A percentile compares a stretch with the other conserved stretches of the same genome.
Conservation (phyloP, 2,797 vertebrate species). For the Gymnothorax javanicus region DNA sequence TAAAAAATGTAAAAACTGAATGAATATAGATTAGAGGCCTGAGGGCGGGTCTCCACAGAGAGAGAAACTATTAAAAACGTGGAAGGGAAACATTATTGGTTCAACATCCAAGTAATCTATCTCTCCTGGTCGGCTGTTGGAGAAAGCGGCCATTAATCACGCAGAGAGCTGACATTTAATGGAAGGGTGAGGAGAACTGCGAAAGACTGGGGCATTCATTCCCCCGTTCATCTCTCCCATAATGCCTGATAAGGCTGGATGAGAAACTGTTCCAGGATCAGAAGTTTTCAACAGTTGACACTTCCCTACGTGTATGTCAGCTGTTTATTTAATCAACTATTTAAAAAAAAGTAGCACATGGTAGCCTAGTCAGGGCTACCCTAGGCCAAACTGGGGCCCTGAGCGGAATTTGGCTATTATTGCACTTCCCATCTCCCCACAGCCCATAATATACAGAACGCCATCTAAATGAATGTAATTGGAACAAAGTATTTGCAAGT, state of each 20-base stretch:
- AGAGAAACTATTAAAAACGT: not conserved
- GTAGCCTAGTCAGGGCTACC: not conserved
- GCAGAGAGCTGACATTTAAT: slow-evolving; percentile 28
- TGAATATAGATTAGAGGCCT: not conserved
- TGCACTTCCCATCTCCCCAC: too few species aligned
- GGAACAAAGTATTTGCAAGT: too few species aligned
- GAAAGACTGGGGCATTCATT: slow-evolving; percentile 24
- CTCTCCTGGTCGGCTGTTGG: slow-evolving; percentile 9
- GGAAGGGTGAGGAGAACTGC: slow-evolving; percentile 15
- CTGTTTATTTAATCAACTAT: not conserved
- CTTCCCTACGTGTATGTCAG: not conserved
- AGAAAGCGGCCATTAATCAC: slow-evolving; percentile 19
- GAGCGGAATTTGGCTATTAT: too few species aligned
- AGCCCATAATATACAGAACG: too few species aligned
- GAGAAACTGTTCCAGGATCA: slow-evolving; percentile 3
- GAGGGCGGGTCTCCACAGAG: not conserved
- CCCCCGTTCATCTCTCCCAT: slow-evolving; percentile 11
- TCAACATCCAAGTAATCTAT: not conserved
- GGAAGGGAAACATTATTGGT: slow-evolving; percentile 22
- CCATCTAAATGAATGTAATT: too few species aligned
- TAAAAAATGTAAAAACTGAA: not conserved
- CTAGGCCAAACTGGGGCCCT: too few species aligned
- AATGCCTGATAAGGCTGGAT: slow-evolving; percentile 4
- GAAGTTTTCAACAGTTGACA: slow-evolving; percentile 11
- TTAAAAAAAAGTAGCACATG: not conserved